Base-by-base conservation (phyloP, 2,113 vertebrate species). In the Dunckerocampus dactyliophorus region DNA sequence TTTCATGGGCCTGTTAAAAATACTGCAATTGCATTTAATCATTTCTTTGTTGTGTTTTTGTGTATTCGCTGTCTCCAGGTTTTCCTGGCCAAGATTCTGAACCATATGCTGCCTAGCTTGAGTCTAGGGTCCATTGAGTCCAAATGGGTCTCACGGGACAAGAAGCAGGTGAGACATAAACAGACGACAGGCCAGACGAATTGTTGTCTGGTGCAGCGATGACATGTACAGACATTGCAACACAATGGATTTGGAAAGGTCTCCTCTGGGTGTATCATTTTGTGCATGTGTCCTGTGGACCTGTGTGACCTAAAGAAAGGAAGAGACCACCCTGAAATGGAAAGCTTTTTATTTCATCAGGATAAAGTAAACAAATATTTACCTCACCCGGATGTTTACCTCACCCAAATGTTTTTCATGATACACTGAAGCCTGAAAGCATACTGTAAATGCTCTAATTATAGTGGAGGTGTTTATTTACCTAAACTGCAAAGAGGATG, bases 11-110 rank as follows among this genome's bases (percentile, higher is more conserved):
- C 31, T 54, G 67, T 59, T 67, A 37, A 16, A 49, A 16, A 7
- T 28, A 46, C 20, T 64, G 42, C 64, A 80, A 67, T 71, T 65
- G 57, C 65, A 56, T 55, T 62, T 14, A 47, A 42, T 51, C 1
- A 14, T 31, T 22, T 50, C 14, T 7, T 7, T 19, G n/a, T 50
- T 12, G 42, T 24, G 43, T 59, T 28, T 53, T 53, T 64, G 11
- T 50, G 57, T 37, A 47, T 70, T 66, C 7, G 3, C 47, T 63
- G 47, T 81, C 77, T 71, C 72, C 77, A 98, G 97, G 88, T 98
- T 82, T 94, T 97, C 37, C 57, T 94, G 46, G 95, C 93, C 0
- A 98, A 95, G 89, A 71, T 98, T 22, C 87, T 98, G 74, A 95
- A 93, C 84, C 86, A 94, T 1, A 78, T 98, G 82, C 67, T 94